Percentiles rank a stretch among this genome's conserved stretches.
Conservation (phyloP, 1,140 invertebrate species). For the Lepidurus packardi region DNA sequence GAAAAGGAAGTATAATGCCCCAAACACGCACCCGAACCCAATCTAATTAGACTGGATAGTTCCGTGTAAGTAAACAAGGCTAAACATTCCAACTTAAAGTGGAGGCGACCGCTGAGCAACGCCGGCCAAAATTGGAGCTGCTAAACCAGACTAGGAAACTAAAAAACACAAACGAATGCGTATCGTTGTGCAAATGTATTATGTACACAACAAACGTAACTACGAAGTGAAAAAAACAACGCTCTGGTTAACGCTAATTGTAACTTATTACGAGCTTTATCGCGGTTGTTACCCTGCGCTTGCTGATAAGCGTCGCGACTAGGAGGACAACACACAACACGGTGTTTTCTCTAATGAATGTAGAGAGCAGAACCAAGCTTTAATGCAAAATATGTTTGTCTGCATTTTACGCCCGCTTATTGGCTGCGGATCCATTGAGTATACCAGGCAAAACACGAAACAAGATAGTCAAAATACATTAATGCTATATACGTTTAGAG, state of each 20-base stretch:
- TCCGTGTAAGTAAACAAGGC: background rate
- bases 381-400: background rate
- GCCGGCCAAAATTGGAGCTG: too few species aligned
- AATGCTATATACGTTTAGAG: background rate
- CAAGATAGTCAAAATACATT: background rate
- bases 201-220: too few species aligned
- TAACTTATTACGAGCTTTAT: background rate
- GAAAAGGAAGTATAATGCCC: background rate
- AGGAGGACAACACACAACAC: background rate
- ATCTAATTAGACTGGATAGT: slow-evolving; percentile 9
- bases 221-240: too few species aligned
- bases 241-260: background rate
- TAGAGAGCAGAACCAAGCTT: background rate
- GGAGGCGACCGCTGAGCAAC: background rate
- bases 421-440: background rate
- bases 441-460: background rate
- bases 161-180: too few species aligned
- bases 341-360: background rate
- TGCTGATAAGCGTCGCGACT: background rate
- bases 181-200: too few species aligned
- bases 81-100: background rate
- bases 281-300: background rate
- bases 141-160: too few species aligned
- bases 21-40: slow-evolving; percentile 14
- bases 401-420: background rate